phyloP scores from a whole-genome alignment of 2,888 invertebrate genomes.

The Scrobipalpa costella region DNA sequence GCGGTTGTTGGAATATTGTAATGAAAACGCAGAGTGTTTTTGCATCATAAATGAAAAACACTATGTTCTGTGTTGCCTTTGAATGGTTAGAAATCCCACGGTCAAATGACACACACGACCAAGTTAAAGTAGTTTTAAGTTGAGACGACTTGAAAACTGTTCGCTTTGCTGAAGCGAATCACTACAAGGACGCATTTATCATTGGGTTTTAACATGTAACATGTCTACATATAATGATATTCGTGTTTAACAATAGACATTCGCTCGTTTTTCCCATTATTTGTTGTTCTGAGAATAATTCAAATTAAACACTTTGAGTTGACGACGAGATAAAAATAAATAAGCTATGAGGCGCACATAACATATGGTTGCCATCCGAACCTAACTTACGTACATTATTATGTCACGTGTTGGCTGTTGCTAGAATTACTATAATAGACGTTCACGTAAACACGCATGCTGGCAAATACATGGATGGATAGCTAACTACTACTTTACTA shows the following conservation, averaged over 20 bases:
- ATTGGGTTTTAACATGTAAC: constrained; percentile 22
- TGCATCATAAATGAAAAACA: not conserved
- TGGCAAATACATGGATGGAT: not conserved
- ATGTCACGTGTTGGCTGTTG: not conserved
- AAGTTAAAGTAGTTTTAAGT: constrained; percentile 4
- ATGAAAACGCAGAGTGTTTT: constrained; percentile 5
- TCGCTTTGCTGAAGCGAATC: constrained; percentile 22
- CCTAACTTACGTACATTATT: not conserved
- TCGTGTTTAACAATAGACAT: constrained; percentile 24
- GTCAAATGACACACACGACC: constrained; percentile 17
- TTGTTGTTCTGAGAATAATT: constrained; percentile 14
- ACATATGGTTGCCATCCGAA: constrained; percentile 16
- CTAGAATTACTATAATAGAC: not conserved
- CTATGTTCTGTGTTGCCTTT: not conserved
- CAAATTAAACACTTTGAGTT: not conserved
- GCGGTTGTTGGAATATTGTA: not conserved
- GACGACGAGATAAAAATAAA: constrained; percentile 9
- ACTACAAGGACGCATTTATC: constrained; percentile 26
- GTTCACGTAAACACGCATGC: not conserved
- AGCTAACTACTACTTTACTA: not conserved
- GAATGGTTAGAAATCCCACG: constrained; percentile 20
- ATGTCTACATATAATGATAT: constrained; percentile 25
- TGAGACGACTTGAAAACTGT: not conserved
- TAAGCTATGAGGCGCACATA: not conserved
- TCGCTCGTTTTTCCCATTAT: constrained; percentile 19